A percentile compares a stretch with the other conserved stretches of the same genome.
Conservation (phyloP, 2,888 invertebrate species). For the Lamellibrachia satsuma region DNA sequence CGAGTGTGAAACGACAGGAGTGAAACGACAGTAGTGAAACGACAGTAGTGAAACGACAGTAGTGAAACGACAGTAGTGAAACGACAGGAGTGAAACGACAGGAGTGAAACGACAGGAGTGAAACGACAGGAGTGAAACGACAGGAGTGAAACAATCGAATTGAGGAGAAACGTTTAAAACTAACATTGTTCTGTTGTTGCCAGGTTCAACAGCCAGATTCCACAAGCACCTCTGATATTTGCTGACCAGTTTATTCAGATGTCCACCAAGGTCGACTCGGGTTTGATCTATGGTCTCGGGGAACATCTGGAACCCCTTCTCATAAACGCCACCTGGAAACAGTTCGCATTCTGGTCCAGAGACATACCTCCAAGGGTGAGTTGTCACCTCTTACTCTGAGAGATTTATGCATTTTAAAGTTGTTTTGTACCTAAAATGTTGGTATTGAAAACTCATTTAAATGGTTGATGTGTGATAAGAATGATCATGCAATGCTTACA, state of each 20-base stretch:
- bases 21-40: too few species aligned
- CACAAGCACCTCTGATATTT: constrained; percentile 73
- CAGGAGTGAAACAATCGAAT: too few species aligned
- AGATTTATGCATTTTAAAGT: not conserved
- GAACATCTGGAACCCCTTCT: constrained; percentile 41
- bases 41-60: too few species aligned
- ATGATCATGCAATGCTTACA: not conserved
- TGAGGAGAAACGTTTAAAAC: too few species aligned
- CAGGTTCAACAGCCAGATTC: constrained; percentile 76
- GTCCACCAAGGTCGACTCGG: constrained; percentile 72
- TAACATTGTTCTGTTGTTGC: not conserved
- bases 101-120: too few species aligned
- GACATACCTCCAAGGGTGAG: constrained; percentile 49
- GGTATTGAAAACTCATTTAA: too few species aligned
- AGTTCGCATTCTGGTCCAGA: constrained; percentile 49
- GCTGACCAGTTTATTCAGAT: constrained; percentile 82
- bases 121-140: too few species aligned
- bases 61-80: too few species aligned
- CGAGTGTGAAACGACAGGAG: too few species aligned
- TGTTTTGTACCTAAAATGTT: too few species aligned
- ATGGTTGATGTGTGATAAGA: not conserved
- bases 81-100: not conserved
- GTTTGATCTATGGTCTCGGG: constrained; percentile 75
- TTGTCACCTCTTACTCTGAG: not conserved
- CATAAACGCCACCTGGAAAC: constrained; percentile 37